Evolutionary conservation across 2,888 invertebrate species (phyloP).

Genomic region (Agrilus mali): DNA sequence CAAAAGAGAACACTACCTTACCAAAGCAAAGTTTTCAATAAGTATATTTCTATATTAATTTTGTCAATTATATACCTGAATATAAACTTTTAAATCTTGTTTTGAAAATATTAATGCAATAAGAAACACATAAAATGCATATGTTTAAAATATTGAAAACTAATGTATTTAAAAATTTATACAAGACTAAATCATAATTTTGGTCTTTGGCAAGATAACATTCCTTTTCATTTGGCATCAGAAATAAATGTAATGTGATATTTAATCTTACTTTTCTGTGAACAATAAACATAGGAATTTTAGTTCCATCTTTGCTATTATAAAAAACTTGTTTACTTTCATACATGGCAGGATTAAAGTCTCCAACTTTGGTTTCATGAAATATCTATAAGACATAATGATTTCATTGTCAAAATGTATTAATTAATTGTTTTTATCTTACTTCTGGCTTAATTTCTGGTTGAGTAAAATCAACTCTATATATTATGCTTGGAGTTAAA

Average conservation of each 20-base stretch:
- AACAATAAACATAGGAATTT: constrained; percentile 92
- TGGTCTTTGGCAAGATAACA: neutral
- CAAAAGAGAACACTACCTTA: neutral
- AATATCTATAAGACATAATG: constrained; percentile 63
- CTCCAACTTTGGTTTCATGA: constrained; percentile 74
- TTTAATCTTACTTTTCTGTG: constrained; percentile 50
- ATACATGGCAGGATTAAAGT: constrained; percentile 66
- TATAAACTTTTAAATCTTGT: too few species aligned
- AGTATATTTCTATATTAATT: too few species aligned
- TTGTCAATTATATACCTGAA: too few species aligned
- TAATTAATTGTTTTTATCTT: constrained; percentile 14
- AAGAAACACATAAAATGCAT: too few species aligned
- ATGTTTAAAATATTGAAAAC: constrained; percentile 1
- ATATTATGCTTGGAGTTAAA: constrained; percentile 79
- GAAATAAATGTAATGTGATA: constrained; percentile 1
- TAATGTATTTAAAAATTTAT: constrained; percentile 1
- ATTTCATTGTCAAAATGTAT: constrained; percentile 2
- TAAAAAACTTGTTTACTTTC: constrained; percentile 87
- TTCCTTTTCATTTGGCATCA: too few species aligned
- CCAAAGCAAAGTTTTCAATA: too few species aligned
- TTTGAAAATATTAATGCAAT: too few species aligned
- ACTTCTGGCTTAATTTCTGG: constrained; percentile 50
- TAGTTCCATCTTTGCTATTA: constrained; percentile 81
- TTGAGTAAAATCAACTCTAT: constrained; percentile 67
- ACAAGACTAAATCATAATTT: constrained; percentile 1